Evolutionary conservation across 2,113 vertebrate species (phyloP).

Genomic region (Otocyon megalotis): DNA sequence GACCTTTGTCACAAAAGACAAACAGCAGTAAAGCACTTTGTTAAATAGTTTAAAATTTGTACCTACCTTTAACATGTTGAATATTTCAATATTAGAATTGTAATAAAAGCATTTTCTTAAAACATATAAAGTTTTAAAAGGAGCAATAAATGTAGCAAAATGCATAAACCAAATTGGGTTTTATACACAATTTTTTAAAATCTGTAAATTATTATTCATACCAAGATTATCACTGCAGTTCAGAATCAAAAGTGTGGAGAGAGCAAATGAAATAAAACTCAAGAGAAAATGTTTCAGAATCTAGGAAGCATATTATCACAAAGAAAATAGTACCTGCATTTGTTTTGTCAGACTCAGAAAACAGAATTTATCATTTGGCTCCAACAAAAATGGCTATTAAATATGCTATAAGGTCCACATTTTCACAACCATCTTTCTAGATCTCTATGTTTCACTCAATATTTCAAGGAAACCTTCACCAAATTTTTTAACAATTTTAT

Average conservation of each 20-base stretch:
- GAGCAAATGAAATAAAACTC: not conserved
- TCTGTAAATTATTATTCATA: conserved; percentile 25
- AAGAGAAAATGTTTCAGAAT: not conserved
- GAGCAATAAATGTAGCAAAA: not conserved
- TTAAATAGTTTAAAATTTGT: conserved; percentile 41
- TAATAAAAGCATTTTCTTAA: conserved; percentile 22
- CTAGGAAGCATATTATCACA: not conserved
- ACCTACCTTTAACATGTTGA: conserved; percentile 59
- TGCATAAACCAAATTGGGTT: conserved; percentile 42
- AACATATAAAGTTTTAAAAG: conserved; percentile 16
- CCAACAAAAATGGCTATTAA: not conserved
- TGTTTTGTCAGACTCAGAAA: not conserved
- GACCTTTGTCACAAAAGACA: conserved; percentile 52
- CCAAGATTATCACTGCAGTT: not conserved
- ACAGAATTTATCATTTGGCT: not conserved
- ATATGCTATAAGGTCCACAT: not conserved
- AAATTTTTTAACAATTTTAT: conserved; percentile 34
- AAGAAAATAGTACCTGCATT: not conserved
- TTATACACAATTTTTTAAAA: not conserved
- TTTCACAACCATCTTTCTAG: not conserved
- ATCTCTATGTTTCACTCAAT: not conserved
- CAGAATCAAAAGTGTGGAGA: not conserved
- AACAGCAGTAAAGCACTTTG: not conserved
- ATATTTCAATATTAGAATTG: not conserved
- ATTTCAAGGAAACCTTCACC: conserved; percentile 13